Evolutionary conservation across 1,140 invertebrate genomes (phyloP).

Genomic region (Zaprionus ornatus): DNA sequence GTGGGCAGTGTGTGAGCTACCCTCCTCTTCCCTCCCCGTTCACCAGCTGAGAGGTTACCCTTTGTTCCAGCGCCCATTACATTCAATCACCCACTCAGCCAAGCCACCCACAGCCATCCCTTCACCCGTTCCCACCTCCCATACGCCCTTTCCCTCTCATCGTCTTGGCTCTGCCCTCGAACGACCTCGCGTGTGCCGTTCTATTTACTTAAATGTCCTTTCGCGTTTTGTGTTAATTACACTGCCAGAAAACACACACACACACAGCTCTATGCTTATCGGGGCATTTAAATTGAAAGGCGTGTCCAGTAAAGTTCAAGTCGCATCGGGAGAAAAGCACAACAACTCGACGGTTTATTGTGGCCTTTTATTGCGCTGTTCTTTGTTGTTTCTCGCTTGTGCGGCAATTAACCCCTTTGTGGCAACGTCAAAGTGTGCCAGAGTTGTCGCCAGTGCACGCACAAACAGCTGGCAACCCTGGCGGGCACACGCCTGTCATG

Average conservation of each 20-base stretch:
- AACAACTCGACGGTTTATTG: slow-evolving; percentile 26
- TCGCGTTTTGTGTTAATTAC: slow-evolving; percentile 68
- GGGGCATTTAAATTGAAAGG: slow-evolving; percentile 66
- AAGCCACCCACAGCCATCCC: slow-evolving; percentile 24
- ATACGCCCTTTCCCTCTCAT: slow-evolving; percentile 3
- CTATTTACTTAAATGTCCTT: slow-evolving; percentile 63
- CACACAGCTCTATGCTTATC: slow-evolving; percentile 38
- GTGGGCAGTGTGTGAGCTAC: background rate
- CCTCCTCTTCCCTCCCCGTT: background rate
- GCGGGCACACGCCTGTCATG: slow-evolving; percentile 18
- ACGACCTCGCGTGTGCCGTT: slow-evolving; percentile 51
- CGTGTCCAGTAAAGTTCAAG: slow-evolving; percentile 54
- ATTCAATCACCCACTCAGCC: slow-evolving; percentile 2
- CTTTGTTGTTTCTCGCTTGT: slow-evolving; percentile 41
- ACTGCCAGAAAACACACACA: slow-evolving; percentile 36
- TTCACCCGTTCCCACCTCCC: slow-evolving; percentile 32
- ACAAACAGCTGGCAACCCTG: slow-evolving; percentile 33
- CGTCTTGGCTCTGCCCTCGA: slow-evolving; percentile 23
- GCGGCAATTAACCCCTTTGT: slow-evolving; percentile 63
- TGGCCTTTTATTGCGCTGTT: slow-evolving; percentile 39
- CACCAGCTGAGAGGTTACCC: background rate
- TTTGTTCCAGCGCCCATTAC: background rate
- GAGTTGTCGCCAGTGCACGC: slow-evolving; percentile 25
- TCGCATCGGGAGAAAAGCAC: slow-evolving; percentile 20
- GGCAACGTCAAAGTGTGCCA: slow-evolving; percentile 12